Evolutionary conservation across 2,888 invertebrate species (phyloP).

Genomic region (Clostera curtula): DNA sequence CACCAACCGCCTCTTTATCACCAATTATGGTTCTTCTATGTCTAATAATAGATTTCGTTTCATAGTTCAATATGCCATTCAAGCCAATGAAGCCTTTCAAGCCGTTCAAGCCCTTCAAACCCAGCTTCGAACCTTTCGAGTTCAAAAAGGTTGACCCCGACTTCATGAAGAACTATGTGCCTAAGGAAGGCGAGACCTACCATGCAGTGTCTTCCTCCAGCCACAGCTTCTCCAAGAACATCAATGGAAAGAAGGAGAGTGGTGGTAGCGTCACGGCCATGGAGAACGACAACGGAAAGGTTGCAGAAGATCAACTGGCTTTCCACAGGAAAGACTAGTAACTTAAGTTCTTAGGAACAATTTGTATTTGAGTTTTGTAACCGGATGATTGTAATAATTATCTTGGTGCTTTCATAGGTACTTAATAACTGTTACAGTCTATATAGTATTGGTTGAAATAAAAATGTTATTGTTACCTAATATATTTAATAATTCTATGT

Average conservation of each 20-base stretch:
- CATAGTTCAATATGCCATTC: conserved; percentile 6
- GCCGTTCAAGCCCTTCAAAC: conserved; percentile 1
- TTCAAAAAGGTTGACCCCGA: conserved; percentile 3
- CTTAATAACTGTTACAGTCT: too few relatives aligned
- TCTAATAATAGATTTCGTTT: not conserved
- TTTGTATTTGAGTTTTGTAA: too few relatives aligned
- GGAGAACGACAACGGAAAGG: conserved; percentile 11
- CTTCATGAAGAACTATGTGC: conserved; percentile 7
- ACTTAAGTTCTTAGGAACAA: too few relatives aligned
- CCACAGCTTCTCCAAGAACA: conserved; percentile 1
- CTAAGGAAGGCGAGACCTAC: conserved; percentile 5
- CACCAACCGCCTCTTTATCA: too few relatives aligned
- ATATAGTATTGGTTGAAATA: too few relatives aligned
- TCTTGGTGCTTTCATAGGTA: too few relatives aligned
- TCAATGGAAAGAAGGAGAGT: conserved; percentile 9
- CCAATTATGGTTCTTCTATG: too few relatives aligned
- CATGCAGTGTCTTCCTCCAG: not conserved
- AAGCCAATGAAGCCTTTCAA: not conserved
- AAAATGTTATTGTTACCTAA: too few relatives aligned
- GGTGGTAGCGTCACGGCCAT: conserved; percentile 3
- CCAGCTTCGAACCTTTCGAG: not conserved
- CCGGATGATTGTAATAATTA: too few relatives aligned
- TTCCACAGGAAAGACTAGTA: conserved; percentile 1
- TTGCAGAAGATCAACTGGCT: conserved; percentile 2
- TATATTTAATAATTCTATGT: too few relatives aligned